These are phyloP conservation scores for Tragelaphus imberbis DNA, from an alignment of 2,113 vertebrate species.

Conservation along the genomic window DNA sequence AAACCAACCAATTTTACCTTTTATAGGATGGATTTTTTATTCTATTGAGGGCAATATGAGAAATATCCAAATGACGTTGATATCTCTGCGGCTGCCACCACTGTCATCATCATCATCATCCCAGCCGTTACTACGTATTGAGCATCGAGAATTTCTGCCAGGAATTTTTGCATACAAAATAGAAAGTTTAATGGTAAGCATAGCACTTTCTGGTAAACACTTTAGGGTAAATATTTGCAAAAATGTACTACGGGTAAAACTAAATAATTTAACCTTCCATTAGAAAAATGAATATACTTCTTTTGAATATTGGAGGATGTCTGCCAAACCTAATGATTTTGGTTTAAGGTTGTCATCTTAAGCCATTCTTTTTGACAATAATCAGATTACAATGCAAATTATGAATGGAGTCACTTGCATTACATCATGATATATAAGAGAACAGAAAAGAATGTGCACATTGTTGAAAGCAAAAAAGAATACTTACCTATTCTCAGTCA, in stretches of 20 bases:
- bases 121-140: neutral
- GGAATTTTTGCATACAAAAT: neutral
- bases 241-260: neutral
- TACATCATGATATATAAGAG: neutral
- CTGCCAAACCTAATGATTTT: neutral
- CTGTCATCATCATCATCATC: neutral
- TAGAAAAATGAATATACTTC: neutral
- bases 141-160: neutral
- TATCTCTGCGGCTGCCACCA: neutral
- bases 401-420: neutral
- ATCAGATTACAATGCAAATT: neutral
- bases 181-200: neutral
- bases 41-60: neutral
- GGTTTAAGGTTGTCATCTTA: neutral
- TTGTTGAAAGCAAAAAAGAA: neutral
- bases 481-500: neutral
- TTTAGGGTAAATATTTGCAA: neutral
- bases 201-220: neutral
- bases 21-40: neutral
- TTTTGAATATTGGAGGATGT: neutral
- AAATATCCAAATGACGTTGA: neutral
- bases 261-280: neutral
- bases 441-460: neutral
- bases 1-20: neutral
- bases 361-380: neutral